phyloP scores from a whole-genome alignment of 2,797 vertebrate species.

The Cheirogaleus major region DNA sequence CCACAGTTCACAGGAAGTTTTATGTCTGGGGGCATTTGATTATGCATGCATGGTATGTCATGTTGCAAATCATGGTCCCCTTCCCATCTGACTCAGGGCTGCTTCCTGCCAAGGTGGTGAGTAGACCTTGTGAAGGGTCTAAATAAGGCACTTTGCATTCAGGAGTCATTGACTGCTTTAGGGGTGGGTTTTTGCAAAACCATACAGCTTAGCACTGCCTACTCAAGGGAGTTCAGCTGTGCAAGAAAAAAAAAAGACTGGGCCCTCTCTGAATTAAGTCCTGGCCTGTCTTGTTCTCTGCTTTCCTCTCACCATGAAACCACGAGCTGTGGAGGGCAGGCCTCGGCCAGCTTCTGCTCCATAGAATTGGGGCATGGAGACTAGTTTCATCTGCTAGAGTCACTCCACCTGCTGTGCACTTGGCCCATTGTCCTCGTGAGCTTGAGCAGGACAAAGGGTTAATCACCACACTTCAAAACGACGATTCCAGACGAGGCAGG shows the following conservation, averaged over 20 bases:
- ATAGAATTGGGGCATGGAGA: neutral
- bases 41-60: neutral
- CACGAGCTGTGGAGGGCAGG: neutral
- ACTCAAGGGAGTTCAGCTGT: neutral
- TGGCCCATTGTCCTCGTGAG: neutral
- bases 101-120: neutral
- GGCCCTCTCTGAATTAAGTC: neutral
- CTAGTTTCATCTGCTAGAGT: neutral
- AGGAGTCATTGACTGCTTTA: neutral
- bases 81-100: neutral
- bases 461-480: neutral
- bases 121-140: neutral
- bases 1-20: neutral
- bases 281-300: neutral
- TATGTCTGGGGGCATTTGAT: neutral
- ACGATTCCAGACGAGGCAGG: neutral
- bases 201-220: neutral
- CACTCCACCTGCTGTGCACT: neutral
- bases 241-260: neutral
- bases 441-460: neutral
- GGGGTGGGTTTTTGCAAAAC: neutral
- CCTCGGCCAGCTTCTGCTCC: neutral
- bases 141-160: neutral
- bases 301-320: neutral
- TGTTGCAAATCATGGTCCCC: neutral